Percentiles rank a stretch among this genome's conserved stretches.
Conservation (phyloP, 2,888 invertebrate species). For the Xanthostigma xanthostigma region DNA sequence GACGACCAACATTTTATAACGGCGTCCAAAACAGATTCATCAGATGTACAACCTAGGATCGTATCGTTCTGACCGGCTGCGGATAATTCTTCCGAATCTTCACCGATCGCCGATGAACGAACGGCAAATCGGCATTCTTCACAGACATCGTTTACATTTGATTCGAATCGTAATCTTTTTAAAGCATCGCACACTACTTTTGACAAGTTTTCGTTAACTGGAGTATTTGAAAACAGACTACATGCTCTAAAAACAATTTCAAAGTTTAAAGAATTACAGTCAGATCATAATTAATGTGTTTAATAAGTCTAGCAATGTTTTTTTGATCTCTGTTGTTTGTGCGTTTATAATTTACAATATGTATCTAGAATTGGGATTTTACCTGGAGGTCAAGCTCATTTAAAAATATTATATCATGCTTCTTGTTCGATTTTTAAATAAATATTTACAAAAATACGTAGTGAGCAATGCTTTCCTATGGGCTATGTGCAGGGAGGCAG, state of each 20-base stretch:
- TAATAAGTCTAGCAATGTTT: too few species aligned
- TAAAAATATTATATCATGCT: too few species aligned
- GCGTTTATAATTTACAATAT: too few species aligned
- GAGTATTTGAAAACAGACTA: slow-evolving; percentile 17
- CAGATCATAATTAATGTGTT: too few species aligned
- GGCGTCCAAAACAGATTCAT: slow-evolving; percentile 36
- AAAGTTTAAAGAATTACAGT: background rate
- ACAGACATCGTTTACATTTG: slow-evolving; percentile 17
- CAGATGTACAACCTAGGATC: slow-evolving; percentile 46
- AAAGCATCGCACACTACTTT: slow-evolving; percentile 22
- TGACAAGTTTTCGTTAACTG: slow-evolving; percentile 28
- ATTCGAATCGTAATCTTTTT: slow-evolving; percentile 21
- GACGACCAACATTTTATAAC: slow-evolving; percentile 71
- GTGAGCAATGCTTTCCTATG: too few species aligned
- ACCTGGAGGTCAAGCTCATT: too few species aligned
- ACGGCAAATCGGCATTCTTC: slow-evolving; percentile 41
- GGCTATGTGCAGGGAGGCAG: too few species aligned
- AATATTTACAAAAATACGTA: too few species aligned
- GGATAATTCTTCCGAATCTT: slow-evolving; percentile 65
- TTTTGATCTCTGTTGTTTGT: too few species aligned
- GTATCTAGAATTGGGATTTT: too few species aligned
- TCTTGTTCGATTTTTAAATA: too few species aligned
- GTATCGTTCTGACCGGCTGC: slow-evolving; percentile 78
- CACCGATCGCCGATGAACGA: slow-evolving; percentile 56
- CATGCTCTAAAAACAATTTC: slow-evolving; percentile 25